These are phyloP conservation scores for Pachydiplax longipennis DNA, from an alignment of 2,888 invertebrate genomes.

Conservation along the genomic window DNA sequence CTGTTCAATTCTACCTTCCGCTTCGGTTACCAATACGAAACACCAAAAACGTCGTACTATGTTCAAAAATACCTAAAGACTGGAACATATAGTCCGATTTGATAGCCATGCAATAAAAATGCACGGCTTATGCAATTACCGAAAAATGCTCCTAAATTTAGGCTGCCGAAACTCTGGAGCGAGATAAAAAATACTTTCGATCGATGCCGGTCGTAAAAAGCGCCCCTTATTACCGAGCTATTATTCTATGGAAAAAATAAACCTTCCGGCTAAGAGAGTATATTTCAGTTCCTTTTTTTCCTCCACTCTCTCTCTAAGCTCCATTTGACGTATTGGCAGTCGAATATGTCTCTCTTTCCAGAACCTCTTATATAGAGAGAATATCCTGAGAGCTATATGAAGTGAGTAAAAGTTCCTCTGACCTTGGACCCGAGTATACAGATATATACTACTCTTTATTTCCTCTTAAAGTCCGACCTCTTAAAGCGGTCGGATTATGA, in stretches of 20 bases:
- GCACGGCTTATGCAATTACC: too few relatives aligned
- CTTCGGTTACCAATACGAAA: too few relatives aligned
- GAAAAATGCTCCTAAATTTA: too few relatives aligned
- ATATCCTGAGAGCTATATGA: neutral
- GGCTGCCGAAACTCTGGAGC: too few relatives aligned
- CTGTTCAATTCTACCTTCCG: too few relatives aligned
- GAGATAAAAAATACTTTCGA: neutral
- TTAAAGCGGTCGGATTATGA: neutral
- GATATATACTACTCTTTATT: neutral
- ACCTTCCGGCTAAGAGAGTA: neutral
- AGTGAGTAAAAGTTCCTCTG: neutral
- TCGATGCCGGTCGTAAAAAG: neutral
- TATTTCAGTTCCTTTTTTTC: neutral
- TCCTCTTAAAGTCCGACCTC: neutral
- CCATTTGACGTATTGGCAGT: neutral
- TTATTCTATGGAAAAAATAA: neutral
- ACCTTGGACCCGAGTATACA: neutral
- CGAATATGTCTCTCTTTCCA: neutral
- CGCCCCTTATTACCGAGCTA: neutral
- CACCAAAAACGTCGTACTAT: too few relatives aligned
- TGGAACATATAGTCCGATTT: too few relatives aligned
- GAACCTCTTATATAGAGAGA: neutral
- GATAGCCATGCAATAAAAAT: too few relatives aligned
- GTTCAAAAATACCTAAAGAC: too few relatives aligned
- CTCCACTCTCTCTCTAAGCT: neutral